Evolutionary conservation across 2,888 invertebrate species (phyloP).

Genomic region (Neoitamus cyanurus): DNA sequence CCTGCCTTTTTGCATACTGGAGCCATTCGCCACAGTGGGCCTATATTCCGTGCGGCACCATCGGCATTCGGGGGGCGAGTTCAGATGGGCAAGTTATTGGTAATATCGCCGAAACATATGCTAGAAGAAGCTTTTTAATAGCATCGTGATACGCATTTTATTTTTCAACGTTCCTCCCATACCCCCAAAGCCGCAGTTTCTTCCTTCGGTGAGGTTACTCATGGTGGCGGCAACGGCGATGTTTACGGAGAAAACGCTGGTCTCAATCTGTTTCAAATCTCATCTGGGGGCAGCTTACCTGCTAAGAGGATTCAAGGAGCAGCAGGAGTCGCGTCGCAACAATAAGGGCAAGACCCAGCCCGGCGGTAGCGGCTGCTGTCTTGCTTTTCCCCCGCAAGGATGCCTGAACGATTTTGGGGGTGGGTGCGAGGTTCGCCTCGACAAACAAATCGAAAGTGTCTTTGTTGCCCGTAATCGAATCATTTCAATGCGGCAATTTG

Average conservation of each 20-base stretch:
- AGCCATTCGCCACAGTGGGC: background rate
- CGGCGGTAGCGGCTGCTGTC: background rate
- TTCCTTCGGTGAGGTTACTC: background rate
- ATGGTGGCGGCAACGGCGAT: background rate
- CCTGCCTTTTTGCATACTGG: background rate
- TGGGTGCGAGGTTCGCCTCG: background rate
- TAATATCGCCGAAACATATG: constrained; percentile 31
- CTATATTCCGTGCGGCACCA: background rate
- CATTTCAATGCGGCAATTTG: constrained; percentile 45
- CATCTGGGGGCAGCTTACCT: constrained; percentile 7
- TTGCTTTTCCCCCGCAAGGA: background rate
- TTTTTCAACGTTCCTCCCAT: background rate
- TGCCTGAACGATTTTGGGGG: background rate
- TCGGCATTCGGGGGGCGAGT: background rate
- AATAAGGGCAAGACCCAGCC: background rate
- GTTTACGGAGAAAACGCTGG: background rate
- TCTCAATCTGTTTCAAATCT: constrained; percentile 20
- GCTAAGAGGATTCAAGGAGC: background rate
- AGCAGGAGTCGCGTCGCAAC: background rate
- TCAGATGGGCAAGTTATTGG: constrained; percentile 38
- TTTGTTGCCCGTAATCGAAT: constrained; percentile 35
- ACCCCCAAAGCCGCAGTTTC: background rate
- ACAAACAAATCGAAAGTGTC: constrained; percentile 33
- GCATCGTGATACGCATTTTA: constrained; percentile 40
- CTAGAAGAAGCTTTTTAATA: constrained; percentile 26